Evolutionary conservation across 2,797 vertebrate genomes (phyloP).

Genomic region (Pseudomugil gertrudae): DNA sequence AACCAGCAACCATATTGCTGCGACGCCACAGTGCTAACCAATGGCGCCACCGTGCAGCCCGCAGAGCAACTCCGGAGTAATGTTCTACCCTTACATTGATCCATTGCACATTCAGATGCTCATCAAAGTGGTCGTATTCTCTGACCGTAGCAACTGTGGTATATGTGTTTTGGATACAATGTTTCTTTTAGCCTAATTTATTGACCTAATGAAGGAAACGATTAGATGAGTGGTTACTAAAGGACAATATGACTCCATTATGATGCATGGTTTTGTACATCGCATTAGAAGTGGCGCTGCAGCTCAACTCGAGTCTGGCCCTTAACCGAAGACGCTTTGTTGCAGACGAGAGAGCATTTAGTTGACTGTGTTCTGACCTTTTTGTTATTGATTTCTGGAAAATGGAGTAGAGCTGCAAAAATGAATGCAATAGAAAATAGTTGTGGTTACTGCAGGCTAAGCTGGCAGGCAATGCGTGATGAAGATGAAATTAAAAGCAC

Average conservation of each 20-base stretch:
- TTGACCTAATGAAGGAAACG: slow-evolving; percentile 6
- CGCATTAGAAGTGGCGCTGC: not conserved
- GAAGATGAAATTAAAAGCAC: not conserved
- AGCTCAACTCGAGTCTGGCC: not conserved
- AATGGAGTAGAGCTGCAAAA: not conserved
- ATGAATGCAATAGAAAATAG: not conserved
- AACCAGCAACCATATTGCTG: too few species aligned
- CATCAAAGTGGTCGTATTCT: too few species aligned
- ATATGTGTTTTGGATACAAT: too few species aligned
- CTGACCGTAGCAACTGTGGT: too few species aligned
- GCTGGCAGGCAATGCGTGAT: not conserved
- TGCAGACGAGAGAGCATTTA: not conserved
- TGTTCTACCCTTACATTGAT: too few species aligned
- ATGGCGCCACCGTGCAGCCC: too few species aligned
- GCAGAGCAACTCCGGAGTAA: too few species aligned
- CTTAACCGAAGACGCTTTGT: slow-evolving; percentile 13
- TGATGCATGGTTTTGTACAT: not conserved
- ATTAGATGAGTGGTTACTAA: not conserved
- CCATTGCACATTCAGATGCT: too few species aligned
- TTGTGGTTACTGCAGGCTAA: not conserved
- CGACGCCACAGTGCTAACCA: too few species aligned
- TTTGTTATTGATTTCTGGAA: not conserved
- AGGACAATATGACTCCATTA: not conserved
- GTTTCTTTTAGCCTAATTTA: slow-evolving; percentile 3
- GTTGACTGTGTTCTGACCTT: not conserved